Evolutionary conservation across 2,113 vertebrate genomes (phyloP), one percentile per base, ranked within the genome.

Genomic region (Mesocricetus auratus): DNA sequence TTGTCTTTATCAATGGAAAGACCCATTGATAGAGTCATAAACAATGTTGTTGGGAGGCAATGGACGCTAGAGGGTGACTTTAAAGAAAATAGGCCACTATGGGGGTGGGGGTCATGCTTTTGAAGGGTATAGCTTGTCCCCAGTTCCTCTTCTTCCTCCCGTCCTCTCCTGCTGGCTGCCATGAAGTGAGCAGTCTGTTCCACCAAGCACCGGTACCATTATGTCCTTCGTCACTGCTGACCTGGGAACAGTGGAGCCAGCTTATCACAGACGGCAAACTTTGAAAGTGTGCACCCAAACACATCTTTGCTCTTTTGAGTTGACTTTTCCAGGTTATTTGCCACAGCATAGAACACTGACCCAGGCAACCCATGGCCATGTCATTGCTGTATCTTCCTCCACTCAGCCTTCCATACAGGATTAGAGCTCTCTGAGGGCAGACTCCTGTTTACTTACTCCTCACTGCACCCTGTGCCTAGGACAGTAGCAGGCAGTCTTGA

Each of bases 341-440:
- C 42, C 29, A 22, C 26, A 66, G 42, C 42, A 22, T 68, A 42
- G 62, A 33, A 47, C 62, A 66, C 29, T 66, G 62, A 36, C 83
- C 16, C 7, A 17, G 29, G 47, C 17, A 86, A 66, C 39, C 39
- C 60, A 47, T 19, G 16, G 36, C 39, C 42, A 45, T 4, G 1
- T 1, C 39, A 58, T 74, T 56, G 29, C 24, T 47, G 7, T 16
- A 9, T 16, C 11, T 29, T 17, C 21, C 15, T 47, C 71, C 15
- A 16, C 11, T 62, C 83, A 7, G 36, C 58, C 56, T 89, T 64
- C 66, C 33, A 0, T 10, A 7, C 17, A 17, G 62, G 26, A 21
- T 42, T 11, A 5, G 1, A 45, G 29, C 47, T n/a, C 74, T 22
- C 0, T 0, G 3, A 62, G 50, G 60, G 1, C 45, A n/a, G 91